Evolutionary conservation across 92 coral and sea anemone genomes (phyloP).

Genomic region (Plumapathes pennacea): DNA sequence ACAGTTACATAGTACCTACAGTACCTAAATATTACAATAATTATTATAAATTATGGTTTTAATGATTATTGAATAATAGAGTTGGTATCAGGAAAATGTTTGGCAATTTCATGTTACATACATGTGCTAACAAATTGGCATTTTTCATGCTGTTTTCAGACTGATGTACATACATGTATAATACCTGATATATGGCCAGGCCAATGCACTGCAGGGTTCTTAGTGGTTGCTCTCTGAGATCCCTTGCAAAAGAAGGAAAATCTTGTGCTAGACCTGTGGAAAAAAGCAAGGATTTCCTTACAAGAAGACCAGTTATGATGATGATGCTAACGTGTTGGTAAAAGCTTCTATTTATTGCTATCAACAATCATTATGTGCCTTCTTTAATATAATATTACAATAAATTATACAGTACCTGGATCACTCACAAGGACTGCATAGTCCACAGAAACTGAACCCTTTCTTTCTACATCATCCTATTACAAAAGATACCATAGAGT

Average conservation of each 20-base stretch:
- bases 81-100: no score
- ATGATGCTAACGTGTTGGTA: background rate
- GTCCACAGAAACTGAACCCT: conserved; percentile 76
- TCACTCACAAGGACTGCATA: conserved; percentile 60
- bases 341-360: background rate
- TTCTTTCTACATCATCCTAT: conserved; percentile 87
- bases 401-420: conserved; percentile 41
- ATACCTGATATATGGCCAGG: conserved; percentile 92
- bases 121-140: no score
- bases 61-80: no score
- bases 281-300: background rate
- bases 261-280: conserved; percentile 42
- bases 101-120: no score
- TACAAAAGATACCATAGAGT: background rate
- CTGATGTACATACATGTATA: no score
- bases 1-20: no score
- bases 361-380: background rate
- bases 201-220: conserved; percentile 70
- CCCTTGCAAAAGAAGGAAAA: conserved; percentile 65
- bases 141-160: no score
- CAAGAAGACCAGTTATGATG: background rate
- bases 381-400: background rate
- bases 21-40: no score
- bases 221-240: conserved; percentile 78
- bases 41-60: no score